Conservation (phyloP, 1,140 invertebrate species). For the Cecropterus lyciades region DNA sequence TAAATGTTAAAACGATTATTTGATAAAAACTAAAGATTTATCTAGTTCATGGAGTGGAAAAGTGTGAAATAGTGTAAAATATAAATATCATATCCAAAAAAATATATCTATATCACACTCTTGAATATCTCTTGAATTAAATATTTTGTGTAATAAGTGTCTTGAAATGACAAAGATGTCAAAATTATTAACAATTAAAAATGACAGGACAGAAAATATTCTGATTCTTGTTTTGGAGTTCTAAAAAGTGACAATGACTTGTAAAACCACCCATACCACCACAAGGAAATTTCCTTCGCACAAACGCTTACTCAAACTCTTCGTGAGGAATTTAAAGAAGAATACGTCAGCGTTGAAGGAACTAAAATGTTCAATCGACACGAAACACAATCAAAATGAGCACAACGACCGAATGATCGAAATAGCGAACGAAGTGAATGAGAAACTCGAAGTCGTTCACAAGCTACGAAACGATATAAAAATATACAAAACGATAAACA, state of each 20-base stretch:
- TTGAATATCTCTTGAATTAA: background rate
- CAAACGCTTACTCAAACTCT: slow-evolving; percentile 61
- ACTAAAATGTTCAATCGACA: slow-evolving; percentile 62
- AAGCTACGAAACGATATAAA: slow-evolving; percentile 77
- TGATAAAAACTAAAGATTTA: background rate
- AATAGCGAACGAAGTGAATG: slow-evolving; percentile 66
- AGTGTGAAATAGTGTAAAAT: background rate
- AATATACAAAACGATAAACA: slow-evolving; percentile 77
- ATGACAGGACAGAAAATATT: too few relatives aligned
- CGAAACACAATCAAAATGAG: slow-evolving; percentile 46
- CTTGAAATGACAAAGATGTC: too few relatives aligned
- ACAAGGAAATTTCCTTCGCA: slow-evolving; percentile 36
- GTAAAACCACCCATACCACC: slow-evolving; percentile 32
- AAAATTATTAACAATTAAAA: too few relatives aligned
- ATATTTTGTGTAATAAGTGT: too few relatives aligned
- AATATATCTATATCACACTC: background rate
- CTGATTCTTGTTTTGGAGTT: too few relatives aligned
- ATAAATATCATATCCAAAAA: too few relatives aligned
- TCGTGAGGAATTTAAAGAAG: slow-evolving; percentile 65
- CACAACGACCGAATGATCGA: slow-evolving; percentile 63
- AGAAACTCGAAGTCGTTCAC: slow-evolving; percentile 73
- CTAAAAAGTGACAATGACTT: slow-evolving; percentile 49
- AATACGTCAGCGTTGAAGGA: slow-evolving; percentile 69
- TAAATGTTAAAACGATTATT: background rate
- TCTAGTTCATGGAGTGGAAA: background rate